Evolutionary conservation across 2,888 invertebrate species (phyloP), one percentile per base, ranked within the genome.

Genomic region (Parnassius glacialis): DNA sequence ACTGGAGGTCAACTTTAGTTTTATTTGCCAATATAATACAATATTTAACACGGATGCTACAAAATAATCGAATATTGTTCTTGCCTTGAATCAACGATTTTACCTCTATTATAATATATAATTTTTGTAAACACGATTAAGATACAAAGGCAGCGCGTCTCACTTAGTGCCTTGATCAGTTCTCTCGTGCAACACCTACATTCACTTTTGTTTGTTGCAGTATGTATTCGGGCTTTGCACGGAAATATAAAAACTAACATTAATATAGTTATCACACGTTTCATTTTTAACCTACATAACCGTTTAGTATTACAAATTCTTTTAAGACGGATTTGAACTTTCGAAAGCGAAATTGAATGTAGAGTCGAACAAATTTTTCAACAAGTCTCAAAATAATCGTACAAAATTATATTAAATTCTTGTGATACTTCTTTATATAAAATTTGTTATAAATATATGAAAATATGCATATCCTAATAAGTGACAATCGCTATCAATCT

Each of bases 201-300:
- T 88, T 90, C 87, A 87, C 88, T 89, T 90, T 87, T 89, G 81
- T 84, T 85, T 84, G 85, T 48, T 52, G 75, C 76, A 78, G 73
- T 76, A 71, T 69, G 67, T 73, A 71, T 66, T 61, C 55, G 67
- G 59, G 63, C 62, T 62, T 61, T 66, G 59, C 59, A 34, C 62
- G 62, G 59, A 65, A 54, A 67, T 52, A 63, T 47, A 45, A 48
- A 52, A 55, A 58, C 48, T 7, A 48, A 51, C 52, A n/a, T 47
- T 34, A 52, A 61, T 47, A 43, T 47, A 52, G 50, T 67, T 57
- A 65, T 63, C 52, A 60, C 51, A 43, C 53, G 57, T 61, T 61
- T 68, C 52, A 63, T 62, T 61, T 67, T 67, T 52, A 67, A 67
- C 67, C 69, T 54, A 66, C 69, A 67, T 68, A 54, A 52, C 34